Base-by-base conservation (phyloP, 1,140 invertebrate genomes). In the Drosophila miranda region DNA sequence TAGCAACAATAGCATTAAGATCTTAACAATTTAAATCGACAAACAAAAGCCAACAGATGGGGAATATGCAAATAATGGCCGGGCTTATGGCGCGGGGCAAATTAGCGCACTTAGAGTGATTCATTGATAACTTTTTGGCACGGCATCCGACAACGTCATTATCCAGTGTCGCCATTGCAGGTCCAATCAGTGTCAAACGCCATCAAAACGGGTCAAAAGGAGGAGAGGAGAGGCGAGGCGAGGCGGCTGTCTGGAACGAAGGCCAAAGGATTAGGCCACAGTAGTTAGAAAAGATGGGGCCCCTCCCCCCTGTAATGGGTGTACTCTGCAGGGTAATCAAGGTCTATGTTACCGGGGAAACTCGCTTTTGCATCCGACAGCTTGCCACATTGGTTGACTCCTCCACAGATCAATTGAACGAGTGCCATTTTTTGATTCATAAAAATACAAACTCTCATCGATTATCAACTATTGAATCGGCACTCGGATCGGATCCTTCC, bases 31-130 rank as follows among this genome's bases (percentile, higher is more conserved):
- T 68, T 77, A 71, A 80, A 75, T 66, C 62, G 75, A 63, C 79
- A 82, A 82, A 75, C 42, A 55, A 3, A 34, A 11, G 9, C 9
- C 1, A 11, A 11, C 9, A 34, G 30, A 38, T 38, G 34, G 21
- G 11, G 34, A 75, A 76, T 75, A 80, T 75, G 64, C 77, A 75
- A 79, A 79, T 79, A 34, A 28, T 48, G 41, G 4, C 43, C 43
- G 3, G 16, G 16, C n/a, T 14, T 30, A 45, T 11, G 30, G 30
- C 55, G 49, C 55, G 51, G 16, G 63, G 34, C 21, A 78, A 82
- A 82, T 82, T 83, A 71, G 79, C 75, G 76, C 76, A 79, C 76
- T 83, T 84, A 80, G 75, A 80, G 80, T 83, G 79, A 83, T 83
- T 83, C 80, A 79, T 83, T 83, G 80, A 83, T 83, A 83, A 76